Evolutionary conservation across 1,140 invertebrate species (phyloP).

Genomic region (Lysiphlebus fabarum): DNA sequence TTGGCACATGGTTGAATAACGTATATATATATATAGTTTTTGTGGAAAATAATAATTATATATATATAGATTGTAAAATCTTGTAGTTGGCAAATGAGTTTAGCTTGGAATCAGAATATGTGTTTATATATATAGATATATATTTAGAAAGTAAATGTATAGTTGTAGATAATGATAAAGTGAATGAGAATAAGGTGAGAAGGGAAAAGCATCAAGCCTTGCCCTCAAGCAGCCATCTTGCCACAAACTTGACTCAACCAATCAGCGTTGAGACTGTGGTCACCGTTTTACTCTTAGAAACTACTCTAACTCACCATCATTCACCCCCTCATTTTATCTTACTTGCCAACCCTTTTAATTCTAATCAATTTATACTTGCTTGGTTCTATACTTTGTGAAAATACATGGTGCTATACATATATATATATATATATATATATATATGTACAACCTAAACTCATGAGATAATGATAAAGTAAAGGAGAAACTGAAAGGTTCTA

Average conservation of each 20-base stretch:
- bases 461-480: too few species aligned
- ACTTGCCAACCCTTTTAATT: slow-evolving; percentile 53
- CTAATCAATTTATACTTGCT: slow-evolving; percentile 56
- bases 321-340: slow-evolving; percentile 29
- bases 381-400: neutral
- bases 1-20: slow-evolving; percentile 25
- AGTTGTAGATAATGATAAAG: slow-evolving; percentile 25
- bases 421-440: too few species aligned
- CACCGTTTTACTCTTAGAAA: slow-evolving; percentile 40
- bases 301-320: slow-evolving; percentile 22
- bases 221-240: slow-evolving; percentile 52
- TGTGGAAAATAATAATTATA: too few species aligned
- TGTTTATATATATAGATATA: neutral
- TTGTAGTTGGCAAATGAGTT: too few species aligned
- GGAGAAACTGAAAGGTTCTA: too few species aligned
- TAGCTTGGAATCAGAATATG: neutral
- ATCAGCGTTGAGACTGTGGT: slow-evolving; percentile 56
- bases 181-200: slow-evolving; percentile 29
- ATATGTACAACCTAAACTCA: too few species aligned
- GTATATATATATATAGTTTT: too few species aligned
- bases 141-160: slow-evolving; percentile 7
- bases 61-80: neutral
- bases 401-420: too few species aligned
- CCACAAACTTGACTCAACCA: slow-evolving; percentile 57
- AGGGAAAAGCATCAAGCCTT: slow-evolving; percentile 27